Percentiles rank a stretch among this genome's conserved stretches.
Evolutionary conservation across 2,797 vertebrate genomes (phyloP).

Genomic region (Taeniopygia guttata): DNA sequence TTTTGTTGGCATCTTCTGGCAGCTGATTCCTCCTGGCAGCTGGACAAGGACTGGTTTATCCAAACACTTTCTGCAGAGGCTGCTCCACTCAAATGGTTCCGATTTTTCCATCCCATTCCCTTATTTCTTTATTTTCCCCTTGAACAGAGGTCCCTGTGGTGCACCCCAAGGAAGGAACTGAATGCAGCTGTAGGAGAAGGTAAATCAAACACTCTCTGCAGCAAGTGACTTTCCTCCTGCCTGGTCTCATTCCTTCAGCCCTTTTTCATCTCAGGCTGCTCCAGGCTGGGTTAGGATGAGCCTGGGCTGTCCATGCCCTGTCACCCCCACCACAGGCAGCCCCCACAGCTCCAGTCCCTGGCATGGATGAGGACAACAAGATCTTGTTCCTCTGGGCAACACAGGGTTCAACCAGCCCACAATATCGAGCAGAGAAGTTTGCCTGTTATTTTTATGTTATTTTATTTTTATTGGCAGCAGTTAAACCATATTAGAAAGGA

Average conservation of each 20-base stretch:
- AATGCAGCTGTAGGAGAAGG: neutral
- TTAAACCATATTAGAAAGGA: neutral
- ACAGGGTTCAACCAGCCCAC: neutral
- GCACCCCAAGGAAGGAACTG: neutral
- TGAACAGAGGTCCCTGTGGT: neutral
- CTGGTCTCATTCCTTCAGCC: neutral
- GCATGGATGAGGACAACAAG: fast-evolving
- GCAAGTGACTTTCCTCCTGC: neutral
- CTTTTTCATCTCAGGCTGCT: neutral
- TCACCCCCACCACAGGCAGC: neutral
- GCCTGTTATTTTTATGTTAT: neutral
- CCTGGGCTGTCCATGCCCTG: neutral
- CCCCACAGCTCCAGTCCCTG: neutral
- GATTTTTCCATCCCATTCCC: neutral
- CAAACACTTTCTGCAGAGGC: neutral
- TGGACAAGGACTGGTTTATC: neutral
- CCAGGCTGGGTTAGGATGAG: neutral
- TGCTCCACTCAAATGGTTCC: neutral
- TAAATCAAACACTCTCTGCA: neutral
- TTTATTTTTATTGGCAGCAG: neutral
- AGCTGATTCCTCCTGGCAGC: neutral
- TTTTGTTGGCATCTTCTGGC: neutral
- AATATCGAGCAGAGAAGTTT: neutral
- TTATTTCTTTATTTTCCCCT: neutral
- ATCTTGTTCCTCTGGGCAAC: neutral